These are phyloP conservation scores for Saguinus midas DNA, from an alignment of 2,113 vertebrate genomes.

Conservation along the genomic window DNA sequence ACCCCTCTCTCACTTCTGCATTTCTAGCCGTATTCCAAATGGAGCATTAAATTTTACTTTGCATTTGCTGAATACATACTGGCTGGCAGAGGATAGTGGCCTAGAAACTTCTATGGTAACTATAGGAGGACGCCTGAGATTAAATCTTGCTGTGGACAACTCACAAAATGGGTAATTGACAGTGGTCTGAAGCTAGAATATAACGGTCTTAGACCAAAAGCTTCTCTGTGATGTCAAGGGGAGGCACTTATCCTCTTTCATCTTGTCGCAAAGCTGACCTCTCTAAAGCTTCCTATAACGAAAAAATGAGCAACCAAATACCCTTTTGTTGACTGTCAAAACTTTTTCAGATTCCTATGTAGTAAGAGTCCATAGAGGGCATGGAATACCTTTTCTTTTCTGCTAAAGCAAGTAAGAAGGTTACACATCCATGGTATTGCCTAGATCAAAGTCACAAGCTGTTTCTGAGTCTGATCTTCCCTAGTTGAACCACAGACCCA, in stretches of 20 bases:
- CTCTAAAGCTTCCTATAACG: neutral
- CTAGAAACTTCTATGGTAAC: constrained; percentile 20
- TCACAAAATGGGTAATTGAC: neutral
- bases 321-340: neutral
- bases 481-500: neutral
- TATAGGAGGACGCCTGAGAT: neutral
- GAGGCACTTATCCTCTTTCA: neutral
- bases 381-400: neutral
- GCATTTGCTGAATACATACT: neutral
- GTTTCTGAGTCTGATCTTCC: neutral
- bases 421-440: rapidly evolving
- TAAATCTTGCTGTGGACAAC: neutral
- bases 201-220: neutral
- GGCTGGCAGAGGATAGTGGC: neutral
- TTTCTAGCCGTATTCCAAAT: neutral
- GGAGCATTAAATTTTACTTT: neutral
- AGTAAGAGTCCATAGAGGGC: neutral
- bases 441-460: neutral
- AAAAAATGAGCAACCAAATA: neutral
- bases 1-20: neutral
- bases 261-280: neutral
- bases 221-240: neutral
- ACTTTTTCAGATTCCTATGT: neutral
- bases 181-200: neutral
- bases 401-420: neutral